These are phyloP conservation scores for Hymenochirus boettgeri DNA, from an alignment of 2,113 vertebrate species.

Conservation along the genomic window DNA sequence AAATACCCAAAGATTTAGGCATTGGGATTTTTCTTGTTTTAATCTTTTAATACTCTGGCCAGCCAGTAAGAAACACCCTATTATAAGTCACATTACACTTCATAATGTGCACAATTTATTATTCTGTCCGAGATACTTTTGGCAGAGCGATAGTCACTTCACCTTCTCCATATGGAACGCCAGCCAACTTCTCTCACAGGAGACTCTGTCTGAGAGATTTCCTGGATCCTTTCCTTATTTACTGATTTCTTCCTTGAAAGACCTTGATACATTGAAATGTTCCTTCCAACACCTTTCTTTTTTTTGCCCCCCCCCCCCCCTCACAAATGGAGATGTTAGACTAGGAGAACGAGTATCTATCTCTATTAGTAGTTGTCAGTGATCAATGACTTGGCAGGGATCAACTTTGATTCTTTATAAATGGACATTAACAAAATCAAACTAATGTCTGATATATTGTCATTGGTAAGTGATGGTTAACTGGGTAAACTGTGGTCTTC, in stretches of 20 bases:
- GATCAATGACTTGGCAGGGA: background rate
- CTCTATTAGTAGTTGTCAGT: background rate
- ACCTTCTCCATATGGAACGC: background rate
- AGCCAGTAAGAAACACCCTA: constrained; percentile 11
- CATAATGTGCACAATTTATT: constrained; percentile 26
- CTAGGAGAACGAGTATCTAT: no score
- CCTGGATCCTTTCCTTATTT: constrained; percentile 11
- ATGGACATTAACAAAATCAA: background rate
- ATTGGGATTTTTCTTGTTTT: constrained; percentile 11
- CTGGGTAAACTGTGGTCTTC: no score
- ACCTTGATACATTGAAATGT: background rate
- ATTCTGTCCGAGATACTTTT: constrained; percentile 20
- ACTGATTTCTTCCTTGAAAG: background rate
- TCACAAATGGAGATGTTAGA: no score
- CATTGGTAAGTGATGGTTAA: no score
- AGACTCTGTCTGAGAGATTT: background rate
- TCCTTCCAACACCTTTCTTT: background rate
- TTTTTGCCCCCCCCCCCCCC: background rate
- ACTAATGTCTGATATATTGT: background rate
- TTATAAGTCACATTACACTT: constrained; percentile 27
- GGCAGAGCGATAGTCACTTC: constrained; percentile 1
- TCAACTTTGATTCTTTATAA: background rate
- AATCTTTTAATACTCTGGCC: constrained; percentile 33
- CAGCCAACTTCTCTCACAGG: constrained; percentile 9
- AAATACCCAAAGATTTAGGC: constrained; percentile 2